Conservation (phyloP, 92 coral and sea anemone species). For the Palythoa caribaeorum region DNA sequence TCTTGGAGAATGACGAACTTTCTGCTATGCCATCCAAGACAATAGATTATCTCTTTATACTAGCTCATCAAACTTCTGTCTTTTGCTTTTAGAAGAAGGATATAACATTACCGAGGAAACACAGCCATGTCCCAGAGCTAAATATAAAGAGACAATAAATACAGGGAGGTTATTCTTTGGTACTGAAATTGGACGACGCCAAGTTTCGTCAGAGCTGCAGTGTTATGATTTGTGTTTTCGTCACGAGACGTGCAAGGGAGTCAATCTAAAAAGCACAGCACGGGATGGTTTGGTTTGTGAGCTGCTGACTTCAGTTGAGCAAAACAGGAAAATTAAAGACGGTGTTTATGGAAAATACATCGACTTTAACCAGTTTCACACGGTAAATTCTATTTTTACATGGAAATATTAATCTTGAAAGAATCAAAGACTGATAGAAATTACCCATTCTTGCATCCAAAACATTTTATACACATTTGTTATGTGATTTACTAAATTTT, state of each 20-base stretch:
- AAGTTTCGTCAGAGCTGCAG: slow-evolving; percentile 23
- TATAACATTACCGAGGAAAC: not conserved
- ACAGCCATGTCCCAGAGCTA: not conserved
- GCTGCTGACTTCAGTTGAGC: not conserved
- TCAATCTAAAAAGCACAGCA: not conserved
- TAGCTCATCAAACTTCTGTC: not conserved
- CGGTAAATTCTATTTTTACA: not conserved
- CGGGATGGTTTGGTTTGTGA: not conserved
- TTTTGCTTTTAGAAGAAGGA: slow-evolving; percentile 1
- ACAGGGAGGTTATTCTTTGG: not conserved
- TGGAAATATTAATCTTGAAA: no score
- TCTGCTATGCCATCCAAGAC: no score
- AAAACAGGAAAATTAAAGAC: not conserved
- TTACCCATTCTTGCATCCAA: no score
- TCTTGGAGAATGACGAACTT: no score
- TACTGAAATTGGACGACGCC: not conserved
- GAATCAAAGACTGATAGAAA: no score
- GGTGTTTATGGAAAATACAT: slow-evolving; percentile 7
- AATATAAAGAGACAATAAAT: not conserved
- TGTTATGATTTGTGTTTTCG: slow-evolving; percentile 43
- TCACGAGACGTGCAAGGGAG: not conserved
- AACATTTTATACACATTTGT: no score
- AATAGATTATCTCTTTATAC: not conserved
- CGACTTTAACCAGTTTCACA: not conserved
- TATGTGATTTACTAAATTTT: no score